Conservation (phyloP, 2,888 invertebrate species). For the Brenthis daphne region DNA sequence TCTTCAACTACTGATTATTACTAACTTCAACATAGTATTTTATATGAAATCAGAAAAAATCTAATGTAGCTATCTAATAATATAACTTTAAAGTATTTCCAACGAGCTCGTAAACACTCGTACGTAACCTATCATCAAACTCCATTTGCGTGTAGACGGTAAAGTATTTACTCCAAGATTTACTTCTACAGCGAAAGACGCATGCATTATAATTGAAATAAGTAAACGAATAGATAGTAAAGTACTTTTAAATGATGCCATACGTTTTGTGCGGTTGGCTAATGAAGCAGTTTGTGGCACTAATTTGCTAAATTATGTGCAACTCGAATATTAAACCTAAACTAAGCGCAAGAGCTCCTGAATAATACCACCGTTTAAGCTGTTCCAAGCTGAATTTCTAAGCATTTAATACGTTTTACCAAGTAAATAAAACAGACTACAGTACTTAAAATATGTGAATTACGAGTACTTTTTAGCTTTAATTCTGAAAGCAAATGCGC, state of each 20-base stretch:
- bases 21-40: too few species aligned
- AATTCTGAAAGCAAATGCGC: too few species aligned
- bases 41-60: too few species aligned
- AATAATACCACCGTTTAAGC: constrained; percentile 13
- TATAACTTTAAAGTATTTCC: too few species aligned
- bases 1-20: too few species aligned
- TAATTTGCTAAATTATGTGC: constrained; percentile 54
- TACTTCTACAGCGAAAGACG: neutral
- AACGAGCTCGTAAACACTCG: too few species aligned
- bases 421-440: neutral
- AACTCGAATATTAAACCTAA: constrained; percentile 47
- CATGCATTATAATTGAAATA: neutral
- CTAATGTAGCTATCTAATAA: too few species aligned
- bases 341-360: constrained; percentile 36
- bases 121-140: too few species aligned
- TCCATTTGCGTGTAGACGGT: too few species aligned
- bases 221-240: constrained; percentile 22
- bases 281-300: constrained; percentile 49
- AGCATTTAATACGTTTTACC: neutral
- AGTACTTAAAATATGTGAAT: neutral
- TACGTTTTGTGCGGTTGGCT: constrained; percentile 47
- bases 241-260: constrained; percentile 45
- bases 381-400: constrained; percentile 23
- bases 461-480: too few species aligned
- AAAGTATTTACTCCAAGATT: neutral